These are phyloP conservation scores for Wiebesia pumilae DNA, from an alignment of 1,140 invertebrate species.

Conservation along the genomic window DNA sequence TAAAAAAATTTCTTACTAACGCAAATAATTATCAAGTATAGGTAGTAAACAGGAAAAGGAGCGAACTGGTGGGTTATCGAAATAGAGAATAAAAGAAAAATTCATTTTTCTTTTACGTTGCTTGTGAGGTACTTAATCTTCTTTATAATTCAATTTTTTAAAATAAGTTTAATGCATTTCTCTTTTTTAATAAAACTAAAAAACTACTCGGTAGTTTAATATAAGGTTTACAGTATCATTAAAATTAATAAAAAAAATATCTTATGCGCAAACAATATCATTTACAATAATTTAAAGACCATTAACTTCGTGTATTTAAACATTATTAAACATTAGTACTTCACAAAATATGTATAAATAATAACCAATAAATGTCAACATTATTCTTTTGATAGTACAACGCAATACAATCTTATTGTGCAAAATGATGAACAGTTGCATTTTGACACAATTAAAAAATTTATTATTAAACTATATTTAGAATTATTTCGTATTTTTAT, in stretches of 20 bases:
- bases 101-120: background rate
- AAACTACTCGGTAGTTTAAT: conserved; percentile 1
- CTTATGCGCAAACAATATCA: conserved; percentile 34
- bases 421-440: conserved; percentile 39
- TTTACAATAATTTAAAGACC: conserved; percentile 51
- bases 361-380: conserved; percentile 39
- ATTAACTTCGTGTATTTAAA: conserved; percentile 41
- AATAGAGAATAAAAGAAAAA: too few relatives aligned
- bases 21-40: too few relatives aligned
- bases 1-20: too few relatives aligned
- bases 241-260: conserved; percentile 22
- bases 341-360: conserved; percentile 36
- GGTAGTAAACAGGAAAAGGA: too few relatives aligned
- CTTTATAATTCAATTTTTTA: conserved; percentile 3
- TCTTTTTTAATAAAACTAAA: conserved; percentile 38
- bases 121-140: conserved; percentile 28
- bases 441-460: conserved; percentile 24
- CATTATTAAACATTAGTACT: conserved; percentile 46
- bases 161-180: conserved; percentile 12
- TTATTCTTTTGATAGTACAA: background rate
- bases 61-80: too few relatives aligned
- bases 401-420: conserved; percentile 10
- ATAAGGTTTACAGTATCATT: conserved; percentile 15
- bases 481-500: conserved; percentile 39
- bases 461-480: background rate